Conservation (phyloP, 30 jellyfish, hydroid and myxozoan species). For the Chironex yamaguchii region DNA sequence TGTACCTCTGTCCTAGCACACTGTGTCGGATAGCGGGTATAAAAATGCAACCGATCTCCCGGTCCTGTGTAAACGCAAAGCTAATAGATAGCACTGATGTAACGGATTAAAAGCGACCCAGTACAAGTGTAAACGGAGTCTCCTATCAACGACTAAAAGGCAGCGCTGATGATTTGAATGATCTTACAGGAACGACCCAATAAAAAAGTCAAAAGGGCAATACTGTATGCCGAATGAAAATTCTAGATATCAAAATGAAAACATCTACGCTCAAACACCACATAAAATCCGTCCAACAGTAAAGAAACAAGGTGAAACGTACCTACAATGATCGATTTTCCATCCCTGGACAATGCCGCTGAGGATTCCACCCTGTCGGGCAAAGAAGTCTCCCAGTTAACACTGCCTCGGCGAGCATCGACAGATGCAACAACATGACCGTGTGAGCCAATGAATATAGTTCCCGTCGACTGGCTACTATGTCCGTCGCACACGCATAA, state of each 20-base stretch:
- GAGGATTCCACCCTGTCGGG: constrained; percentile 90
- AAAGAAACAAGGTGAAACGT: neutral
- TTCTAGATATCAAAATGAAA: neutral
- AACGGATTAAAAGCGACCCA: too few relatives aligned
- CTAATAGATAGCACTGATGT: too few relatives aligned
- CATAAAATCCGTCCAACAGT: too few relatives aligned
- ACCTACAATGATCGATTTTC: constrained; percentile 77
- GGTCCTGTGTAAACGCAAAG: too few relatives aligned
- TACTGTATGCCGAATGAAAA: neutral
- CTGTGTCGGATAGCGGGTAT: too few relatives aligned
- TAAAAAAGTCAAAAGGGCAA: neutral
- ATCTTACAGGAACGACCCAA: neutral
- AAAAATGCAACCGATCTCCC: too few relatives aligned
- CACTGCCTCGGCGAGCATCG: constrained; percentile 40
- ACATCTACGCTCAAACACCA: neutral
- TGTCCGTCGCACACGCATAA: constrained; percentile 62
- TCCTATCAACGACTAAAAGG: too few relatives aligned
- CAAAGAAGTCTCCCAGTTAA: constrained; percentile 64
- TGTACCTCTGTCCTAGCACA: too few relatives aligned
- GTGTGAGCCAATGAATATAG: constrained; percentile 91
- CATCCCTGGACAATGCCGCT: constrained; percentile 81
- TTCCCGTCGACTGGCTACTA: constrained; percentile 15
- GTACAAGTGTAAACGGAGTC: too few relatives aligned
- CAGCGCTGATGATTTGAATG: neutral
- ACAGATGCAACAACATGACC: constrained; percentile 67